Conservation (phyloP, 2,113 vertebrate species). For the Oplegnathus fasciatus region DNA sequence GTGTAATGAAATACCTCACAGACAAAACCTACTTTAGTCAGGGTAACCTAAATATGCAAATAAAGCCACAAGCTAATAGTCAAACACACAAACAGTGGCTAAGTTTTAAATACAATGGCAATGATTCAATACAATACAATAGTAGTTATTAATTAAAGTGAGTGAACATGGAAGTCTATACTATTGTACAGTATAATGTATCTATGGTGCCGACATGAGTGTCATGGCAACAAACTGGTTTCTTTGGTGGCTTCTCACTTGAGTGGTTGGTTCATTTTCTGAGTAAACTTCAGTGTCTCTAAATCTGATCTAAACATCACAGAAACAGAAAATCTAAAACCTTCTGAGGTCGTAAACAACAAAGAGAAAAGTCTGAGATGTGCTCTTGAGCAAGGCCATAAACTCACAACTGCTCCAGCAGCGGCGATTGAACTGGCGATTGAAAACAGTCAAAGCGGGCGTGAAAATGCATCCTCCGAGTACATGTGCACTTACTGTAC, state of each 20-base stretch:
- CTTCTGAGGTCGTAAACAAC: background rate
- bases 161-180: background rate
- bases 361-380: background rate
- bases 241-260: background rate
- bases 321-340: background rate
- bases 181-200: background rate
- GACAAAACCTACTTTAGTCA: no score
- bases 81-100: background rate
- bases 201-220: background rate
- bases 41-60: no score
- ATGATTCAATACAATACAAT: background rate
- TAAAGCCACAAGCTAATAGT: no score
- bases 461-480: background rate
- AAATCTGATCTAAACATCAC: background rate
- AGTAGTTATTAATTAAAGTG: background rate
- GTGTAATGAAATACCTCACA: no score
- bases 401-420: background rate
- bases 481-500: slow-evolving; percentile 88
- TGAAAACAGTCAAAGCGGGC: background rate
- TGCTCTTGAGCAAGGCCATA: background rate
- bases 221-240: background rate
- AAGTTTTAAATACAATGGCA: background rate
- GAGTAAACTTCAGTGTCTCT: background rate
- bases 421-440: background rate
- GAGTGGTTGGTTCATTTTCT: no score